Base-by-base conservation (phyloP, 2,888 invertebrate genomes). In the Megamerina dolium region DNA sequence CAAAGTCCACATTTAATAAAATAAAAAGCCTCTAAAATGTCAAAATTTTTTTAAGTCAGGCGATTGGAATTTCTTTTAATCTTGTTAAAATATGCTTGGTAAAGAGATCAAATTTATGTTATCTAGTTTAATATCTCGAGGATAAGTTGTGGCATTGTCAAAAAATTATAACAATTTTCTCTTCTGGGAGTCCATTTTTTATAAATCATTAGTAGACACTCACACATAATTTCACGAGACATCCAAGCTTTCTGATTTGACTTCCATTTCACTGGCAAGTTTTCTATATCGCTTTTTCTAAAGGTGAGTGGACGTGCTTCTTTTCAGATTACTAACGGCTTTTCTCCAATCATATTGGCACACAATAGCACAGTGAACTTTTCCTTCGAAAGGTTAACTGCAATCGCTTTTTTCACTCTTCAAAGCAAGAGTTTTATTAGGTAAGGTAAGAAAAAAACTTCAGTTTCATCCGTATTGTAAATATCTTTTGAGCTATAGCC, bases 341-440 rank as follows among this genome's bases (percentile, higher is more conserved):
- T 49, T 46, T 52, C 48, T 12, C 56, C 54, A n/a, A 13, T 37
- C 55, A 57, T 56, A 47, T 46, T 59, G 8, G 38, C 47, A 41
- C 55, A 56, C 13, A 54, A 41, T 21, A 60, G 46, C 20, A 58
- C 39, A 5, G 57, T 61, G 6, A 59, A n/a, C n/a, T n/a, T 44
- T 31, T 59, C 53, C 48, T 60, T 62, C 3, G 50, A 46, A 17
- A 53, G 18, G 47, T 59, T 59, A n/a, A n/a, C 57, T 59, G 35
- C 55, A 57, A 13, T 35, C 14, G n/a, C n/a, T n/a, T n/a, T n/a
- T n/a, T n/a, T n/a, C n/a, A n/a, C n/a, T n/a, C n/a, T n/a, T n/a
- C n/a, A n/a, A n/a, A n/a, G 52, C 47, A 26, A 58, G 34, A 10
- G 55, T 61, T 56, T 62, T 61, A 32, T 56, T 43, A 17, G 59